phyloP scores from a whole-genome alignment of 2,113 vertebrate genomes.

The Sciurus niger region DNA sequence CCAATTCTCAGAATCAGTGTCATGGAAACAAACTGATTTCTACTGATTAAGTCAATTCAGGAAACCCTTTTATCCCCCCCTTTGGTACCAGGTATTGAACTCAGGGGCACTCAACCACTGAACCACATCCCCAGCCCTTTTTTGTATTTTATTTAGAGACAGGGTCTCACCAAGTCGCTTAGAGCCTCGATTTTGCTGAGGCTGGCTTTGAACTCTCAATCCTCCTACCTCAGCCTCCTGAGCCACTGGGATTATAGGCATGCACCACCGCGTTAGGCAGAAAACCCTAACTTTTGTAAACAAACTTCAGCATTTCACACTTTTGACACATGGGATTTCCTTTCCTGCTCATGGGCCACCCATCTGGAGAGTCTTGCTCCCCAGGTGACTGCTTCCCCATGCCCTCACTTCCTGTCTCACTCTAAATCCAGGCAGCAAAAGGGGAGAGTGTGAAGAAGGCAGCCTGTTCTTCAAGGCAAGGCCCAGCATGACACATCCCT shows the following conservation, averaged over 20 bases:
- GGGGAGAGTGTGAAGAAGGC: not conserved
- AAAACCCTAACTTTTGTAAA: not conserved
- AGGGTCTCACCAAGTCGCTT: too few species aligned
- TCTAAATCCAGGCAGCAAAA: not conserved
- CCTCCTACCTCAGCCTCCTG: too few species aligned
- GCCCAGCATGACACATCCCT: not conserved
- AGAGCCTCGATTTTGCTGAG: too few species aligned
- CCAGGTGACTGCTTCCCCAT: not conserved
- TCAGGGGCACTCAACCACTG: too few species aligned
- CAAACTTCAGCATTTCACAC: not conserved
- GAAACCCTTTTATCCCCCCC: not conserved
- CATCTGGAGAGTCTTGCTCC: not conserved
- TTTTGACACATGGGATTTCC: not conserved
- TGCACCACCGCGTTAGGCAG: not conserved
- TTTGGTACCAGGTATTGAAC: too few species aligned
- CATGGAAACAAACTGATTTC: slow-evolving; percentile 29
- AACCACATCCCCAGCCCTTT: too few species aligned
- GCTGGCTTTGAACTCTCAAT: too few species aligned
- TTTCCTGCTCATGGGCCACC: not conserved
- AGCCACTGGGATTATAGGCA: too few species aligned
- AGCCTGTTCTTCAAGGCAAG: not conserved
- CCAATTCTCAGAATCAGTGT: not conserved
- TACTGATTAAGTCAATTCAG: not conserved
- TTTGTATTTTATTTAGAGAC: too few species aligned
- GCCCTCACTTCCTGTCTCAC: not conserved